Base-by-base conservation (phyloP, 2,113 vertebrate species). In the Anser cygnoides region DNA sequence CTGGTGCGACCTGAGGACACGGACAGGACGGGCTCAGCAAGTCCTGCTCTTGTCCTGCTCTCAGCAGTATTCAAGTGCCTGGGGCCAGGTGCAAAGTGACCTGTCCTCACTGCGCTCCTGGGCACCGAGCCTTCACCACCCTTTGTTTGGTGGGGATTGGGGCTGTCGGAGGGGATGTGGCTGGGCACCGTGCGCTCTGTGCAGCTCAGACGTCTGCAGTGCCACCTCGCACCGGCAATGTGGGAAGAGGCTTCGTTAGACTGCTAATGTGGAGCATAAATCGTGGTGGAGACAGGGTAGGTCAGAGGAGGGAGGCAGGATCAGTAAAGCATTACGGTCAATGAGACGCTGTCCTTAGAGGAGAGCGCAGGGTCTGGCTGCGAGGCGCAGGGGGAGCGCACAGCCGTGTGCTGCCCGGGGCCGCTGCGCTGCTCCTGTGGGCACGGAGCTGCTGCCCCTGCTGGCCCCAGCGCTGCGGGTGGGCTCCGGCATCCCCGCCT, bases 221-320 rank as follows among this genome's bases (percentile, higher is more conserved):
- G 84, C 86, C 74, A 19, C 59, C 74, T 52, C 13, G 1, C 61
- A 72, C 31, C 5, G 2, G 81, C 0, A 39, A 15, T 6, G 6
- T 5, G 11, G 91, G 77, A 59, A 46, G 82, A 2, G 0, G 78
- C 93, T 93, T 26, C 20, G 87, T 82, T 19, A 55, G 91, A 29
- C 84, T 82, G 86, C 29, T 70, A 85, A 95, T 95, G 97, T 54
- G 92, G 90, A 82, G 91, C 96, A 96, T 97, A 97, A 98, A 98
- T 98, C 76, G 92, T 89, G 94, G n/a, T 49, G 96, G 94, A 96
- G 97, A 98, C 98, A 97, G 96, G 96, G 97, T 97, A 98, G 98
- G 98, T 98, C 98, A 97, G 97, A 97, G 97, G 95, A 93, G 98
- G 95, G 97, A 98, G 98, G 98, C 97, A 96, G 97, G 97, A 97